Evolutionary conservation across 2,113 vertebrate species (phyloP), one percentile per base, ranked within the genome.

Genomic region (Nannospalax galili): DNA sequence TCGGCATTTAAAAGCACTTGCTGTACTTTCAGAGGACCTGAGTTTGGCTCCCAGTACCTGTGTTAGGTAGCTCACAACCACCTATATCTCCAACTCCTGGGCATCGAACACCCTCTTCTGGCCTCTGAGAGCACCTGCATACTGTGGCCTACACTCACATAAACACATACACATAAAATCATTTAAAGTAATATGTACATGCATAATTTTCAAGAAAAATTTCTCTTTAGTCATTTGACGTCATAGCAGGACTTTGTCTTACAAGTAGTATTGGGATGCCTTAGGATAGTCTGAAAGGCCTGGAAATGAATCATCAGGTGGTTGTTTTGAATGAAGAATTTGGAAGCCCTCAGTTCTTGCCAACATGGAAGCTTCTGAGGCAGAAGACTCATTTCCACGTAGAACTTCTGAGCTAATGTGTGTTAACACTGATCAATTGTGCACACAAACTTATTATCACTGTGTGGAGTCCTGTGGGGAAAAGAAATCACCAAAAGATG

Each of bases 251-350:
- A 22, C 2, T n/a, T 94, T 64, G 19, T 15, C 10, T 78, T n/a
- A 14, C 30, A 22, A 6, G n/a, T 26, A 56, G 67, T 42, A 17
- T 70, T 77, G 67, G 15, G 35, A 20, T 26, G 11, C 9, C 11
- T 45, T 35, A 65, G 5, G 1, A 32, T n/a, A 40, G 20, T 16
- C 2, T 10, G 16, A 26, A 72, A 58, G 3, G 0, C 1, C 6
- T 62, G 30, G 16, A 24, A 56, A n/a, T 64, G 58, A 84, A 45
- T 8, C 15, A 40, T 20, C 24, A 7, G 35, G 9, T 17, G 0
- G 2, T 28, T 84, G 22, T 10, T 26, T 48, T 79, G 5, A 2
- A 4, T 9, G 5, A 58, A 2, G 7, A 22, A 1, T 40, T 75
- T 69, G 58, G 35, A 56, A 15, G 4, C 5, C 1, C 6, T 72